Conservation (phyloP, 2,113 vertebrate genomes). For the Alligator sinensis region DNA sequence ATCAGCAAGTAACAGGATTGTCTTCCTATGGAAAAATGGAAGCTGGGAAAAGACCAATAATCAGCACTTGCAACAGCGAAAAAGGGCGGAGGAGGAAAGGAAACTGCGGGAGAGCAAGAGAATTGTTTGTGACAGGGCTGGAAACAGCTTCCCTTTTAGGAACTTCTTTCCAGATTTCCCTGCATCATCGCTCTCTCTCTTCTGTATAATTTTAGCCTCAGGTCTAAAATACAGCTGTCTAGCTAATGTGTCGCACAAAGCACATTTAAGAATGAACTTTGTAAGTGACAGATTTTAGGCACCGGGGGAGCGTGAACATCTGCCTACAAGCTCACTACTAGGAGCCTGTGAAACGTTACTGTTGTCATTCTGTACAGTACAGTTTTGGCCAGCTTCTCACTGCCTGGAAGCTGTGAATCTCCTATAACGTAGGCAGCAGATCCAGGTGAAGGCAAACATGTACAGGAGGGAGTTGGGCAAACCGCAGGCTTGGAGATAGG, state of each 20-base stretch:
- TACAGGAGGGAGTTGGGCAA: accelerated
- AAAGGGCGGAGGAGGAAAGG: slow-evolving; percentile 22
- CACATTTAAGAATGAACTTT: accelerated
- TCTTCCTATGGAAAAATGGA: slow-evolving; percentile 41
- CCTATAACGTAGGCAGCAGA: slow-evolving; percentile 21
- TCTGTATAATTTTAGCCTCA: background rate
- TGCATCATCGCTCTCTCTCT: background rate
- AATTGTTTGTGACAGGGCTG: slow-evolving; percentile 31
- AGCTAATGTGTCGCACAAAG: accelerated
- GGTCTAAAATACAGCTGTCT: background rate
- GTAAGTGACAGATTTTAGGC: background rate
- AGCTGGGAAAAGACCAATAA: background rate
- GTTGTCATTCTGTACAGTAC: background rate
- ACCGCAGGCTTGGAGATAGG: background rate
- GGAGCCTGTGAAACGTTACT: background rate
- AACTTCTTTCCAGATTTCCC: slow-evolving; percentile 2
- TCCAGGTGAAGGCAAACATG: background rate
- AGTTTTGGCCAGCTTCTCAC: background rate
- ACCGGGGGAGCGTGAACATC: background rate
- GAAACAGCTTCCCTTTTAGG: slow-evolving; percentile 16
- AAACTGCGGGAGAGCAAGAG: slow-evolving; percentile 63
- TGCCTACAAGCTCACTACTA: background rate
- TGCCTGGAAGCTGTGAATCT: background rate
- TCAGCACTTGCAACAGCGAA: slow-evolving; percentile 29
- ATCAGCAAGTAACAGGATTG: slow-evolving; percentile 20